These are phyloP conservation scores for Clarias gariepinus DNA, from an alignment of 2,113 vertebrate genomes.

Conservation along the genomic window DNA sequence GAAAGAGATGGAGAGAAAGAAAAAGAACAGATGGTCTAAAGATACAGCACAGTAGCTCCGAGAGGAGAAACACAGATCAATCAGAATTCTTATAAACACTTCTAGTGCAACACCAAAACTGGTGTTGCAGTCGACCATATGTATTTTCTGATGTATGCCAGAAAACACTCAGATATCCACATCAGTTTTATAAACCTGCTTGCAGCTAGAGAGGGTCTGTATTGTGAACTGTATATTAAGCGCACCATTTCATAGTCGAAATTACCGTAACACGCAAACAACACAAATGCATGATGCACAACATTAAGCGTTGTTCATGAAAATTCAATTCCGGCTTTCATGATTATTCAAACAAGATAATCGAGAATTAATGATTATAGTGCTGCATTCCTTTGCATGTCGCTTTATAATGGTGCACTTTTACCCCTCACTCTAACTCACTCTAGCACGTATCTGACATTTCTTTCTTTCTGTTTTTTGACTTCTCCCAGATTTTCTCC, in stretches of 20 bases:
- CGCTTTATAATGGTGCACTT: no score
- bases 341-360: no score
- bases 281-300: background rate
- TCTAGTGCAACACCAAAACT: background rate
- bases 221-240: background rate
- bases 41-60: conserved; percentile 32
- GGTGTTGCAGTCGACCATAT: background rate
- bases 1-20: conserved; percentile 36
- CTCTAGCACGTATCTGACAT: no score
- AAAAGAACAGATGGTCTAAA: conserved; percentile 31
- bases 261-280: background rate
- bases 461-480: no score
- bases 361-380: no score
- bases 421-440: no score
- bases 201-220: background rate
- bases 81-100: background rate
- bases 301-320: background rate
- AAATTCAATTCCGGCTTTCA: no score
- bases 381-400: no score
- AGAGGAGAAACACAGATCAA: background rate
- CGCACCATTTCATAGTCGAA: background rate
- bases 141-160: background rate
- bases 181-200: background rate
- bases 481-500: no score
- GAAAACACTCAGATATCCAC: background rate